Evolutionary conservation across 2,113 vertebrate genomes (phyloP).

Genomic region (Crotalus viridis): DNA sequence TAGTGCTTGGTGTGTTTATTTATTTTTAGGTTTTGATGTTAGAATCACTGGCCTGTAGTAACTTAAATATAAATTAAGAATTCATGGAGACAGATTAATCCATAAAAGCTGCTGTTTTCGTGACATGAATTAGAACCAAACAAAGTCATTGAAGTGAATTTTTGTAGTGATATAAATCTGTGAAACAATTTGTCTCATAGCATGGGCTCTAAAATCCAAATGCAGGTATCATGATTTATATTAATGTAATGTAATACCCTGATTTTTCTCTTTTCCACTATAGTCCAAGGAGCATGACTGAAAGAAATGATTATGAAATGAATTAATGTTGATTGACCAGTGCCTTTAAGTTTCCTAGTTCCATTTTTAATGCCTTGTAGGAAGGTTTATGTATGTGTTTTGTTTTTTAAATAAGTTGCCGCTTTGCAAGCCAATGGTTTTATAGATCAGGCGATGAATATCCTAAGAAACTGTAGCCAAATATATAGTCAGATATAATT

Average conservation of each 20-base stretch:
- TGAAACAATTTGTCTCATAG: background rate
- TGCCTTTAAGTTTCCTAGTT: background rate
- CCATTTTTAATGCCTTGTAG: background rate
- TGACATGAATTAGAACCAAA: background rate
- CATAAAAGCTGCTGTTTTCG: background rate
- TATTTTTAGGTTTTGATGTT: background rate
- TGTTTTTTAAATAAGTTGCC: background rate
- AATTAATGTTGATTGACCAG: background rate
- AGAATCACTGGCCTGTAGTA: background rate
- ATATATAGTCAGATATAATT: background rate
- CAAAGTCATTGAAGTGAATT: background rate
- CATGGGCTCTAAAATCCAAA: background rate
- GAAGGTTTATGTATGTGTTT: background rate
- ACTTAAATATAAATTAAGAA: background rate
- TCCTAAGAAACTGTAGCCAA: background rate
- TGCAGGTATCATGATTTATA: background rate
- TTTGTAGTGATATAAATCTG: background rate
- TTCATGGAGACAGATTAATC: background rate
- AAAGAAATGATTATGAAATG: background rate
- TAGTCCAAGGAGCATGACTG: background rate
- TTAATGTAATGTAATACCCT: background rate
- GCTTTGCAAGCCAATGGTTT: background rate
- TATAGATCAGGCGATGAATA: background rate
- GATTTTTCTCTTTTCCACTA: background rate
- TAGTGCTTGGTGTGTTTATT: background rate